Evolutionary conservation across 2,888 invertebrate genomes (phyloP), one percentile per base, ranked within the genome.

Genomic region (Drosophila antonietae): DNA sequence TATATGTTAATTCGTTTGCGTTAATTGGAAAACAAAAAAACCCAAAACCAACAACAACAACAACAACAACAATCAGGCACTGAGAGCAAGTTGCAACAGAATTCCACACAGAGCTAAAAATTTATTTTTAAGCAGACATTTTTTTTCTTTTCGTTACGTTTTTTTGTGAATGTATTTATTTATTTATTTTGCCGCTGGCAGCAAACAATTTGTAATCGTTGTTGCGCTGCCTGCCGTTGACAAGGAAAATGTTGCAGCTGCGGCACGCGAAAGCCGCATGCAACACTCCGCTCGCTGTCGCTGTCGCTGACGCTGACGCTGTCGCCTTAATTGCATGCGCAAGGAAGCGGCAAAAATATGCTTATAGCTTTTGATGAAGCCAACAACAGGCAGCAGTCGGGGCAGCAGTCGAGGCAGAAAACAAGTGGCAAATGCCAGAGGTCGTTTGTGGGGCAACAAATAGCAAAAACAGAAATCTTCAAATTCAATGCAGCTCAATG

Each of bases 211-310:
- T 89, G 83, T 82, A 83, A 83, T 82, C 88, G 82, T 75, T 75
- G 68, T 69, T 75, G 59, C 60, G 60, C 58, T 56, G 51, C 46
- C 55, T 58, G 64, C 51, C 60, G 77, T 83, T 82, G 83, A 86
- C 90, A 85, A 73, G 75, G 65, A 83, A 90, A 80, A 85, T 85
- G 85, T 90, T 85, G 89, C 90, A 85, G 85, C 90, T 85, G 85
- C 62, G 68, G 52, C 65, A 68, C 55, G 69, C 79, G 85, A 67
- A 81, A 78, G 69, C 66, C 58, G 59, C 73, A 52, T 61, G 56
- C 55, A 47, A 56, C 44, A 41, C 47, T 1, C 31, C 10, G 9
- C 55, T 1, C 35, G n/a, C 41, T 3, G 49, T 12, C 31, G n/a
- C 46, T 35, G 68, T 41, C 49, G 58, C 41, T 3, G 49, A 9